Base-by-base conservation (phyloP, 2,797 vertebrate species). In the Tiaroga cobitis region DNA sequence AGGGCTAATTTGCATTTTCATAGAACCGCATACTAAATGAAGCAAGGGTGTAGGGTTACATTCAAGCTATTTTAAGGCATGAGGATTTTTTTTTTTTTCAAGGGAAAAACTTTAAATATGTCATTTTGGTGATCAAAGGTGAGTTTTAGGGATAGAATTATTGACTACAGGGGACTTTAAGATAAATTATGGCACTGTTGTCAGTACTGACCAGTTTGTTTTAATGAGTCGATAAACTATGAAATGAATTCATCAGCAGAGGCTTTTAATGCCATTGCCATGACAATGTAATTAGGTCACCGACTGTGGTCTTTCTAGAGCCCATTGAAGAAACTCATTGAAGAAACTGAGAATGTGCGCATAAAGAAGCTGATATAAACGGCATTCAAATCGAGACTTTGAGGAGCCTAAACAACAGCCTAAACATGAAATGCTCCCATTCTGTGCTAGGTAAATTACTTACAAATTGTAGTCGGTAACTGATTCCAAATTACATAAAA, bases 201-300 rank as follows among this genome's bases (percentile, higher is more conserved):
- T 49, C 16, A 8, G 26, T 21, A 72, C 26, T 43, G 39, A 6
- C 26, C 56, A 19, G 15, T 80, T 24, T 29, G 0, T 37, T 39
- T 10, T 43, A 21, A 19, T 8, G 7, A 49, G 5, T 16, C 34
- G 4, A 76, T 76, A 8, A 68, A 16, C 32, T 4, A 21, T 39
- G 6, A 15, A 54, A 77, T 15, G 0, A 8, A 54, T 34, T 18
- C 37, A 73, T 75, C 83, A 79, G 51, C 43, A 70, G 67, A 59
- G 43, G 54, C 29, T 29, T 69, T 61, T 79, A 59, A 70, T 70
- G 82, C 49, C 76, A 77, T 59, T 72, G 83, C 56, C 67, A 85
- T 85, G 75, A 72, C 83, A 80, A 85, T 85, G 16, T 72, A 69
- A 54, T 84, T 68, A 84, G 74, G 51, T 34, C 74, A 78, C 18